Percentiles rank a stretch among this genome's conserved stretches.
Evolutionary conservation across 2,113 vertebrate genomes (phyloP).

Genomic region (Penelope pileata): DNA sequence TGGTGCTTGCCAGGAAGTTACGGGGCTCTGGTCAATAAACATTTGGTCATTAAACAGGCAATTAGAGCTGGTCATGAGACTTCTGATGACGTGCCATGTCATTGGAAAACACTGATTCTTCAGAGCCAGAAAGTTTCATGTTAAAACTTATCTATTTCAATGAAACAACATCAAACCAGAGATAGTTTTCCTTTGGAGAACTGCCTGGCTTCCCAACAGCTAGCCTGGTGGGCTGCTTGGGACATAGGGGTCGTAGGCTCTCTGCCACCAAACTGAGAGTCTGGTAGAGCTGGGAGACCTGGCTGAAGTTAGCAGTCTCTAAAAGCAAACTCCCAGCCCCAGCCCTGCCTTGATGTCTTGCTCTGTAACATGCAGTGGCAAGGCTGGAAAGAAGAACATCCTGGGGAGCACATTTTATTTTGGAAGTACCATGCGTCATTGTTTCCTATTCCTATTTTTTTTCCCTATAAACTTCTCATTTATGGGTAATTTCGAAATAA

Average conservation of each 20-base stretch:
- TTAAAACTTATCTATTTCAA: conserved; percentile 5
- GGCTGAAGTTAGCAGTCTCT: neutral
- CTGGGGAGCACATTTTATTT: neutral
- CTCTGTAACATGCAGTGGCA: neutral
- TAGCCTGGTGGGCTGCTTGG: conserved; percentile 24
- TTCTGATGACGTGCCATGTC: neutral
- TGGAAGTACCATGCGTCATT: conserved; percentile 56
- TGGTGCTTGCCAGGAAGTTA: neutral
- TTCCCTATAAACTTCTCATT: conserved; percentile 38
- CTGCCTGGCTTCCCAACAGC: conserved; percentile 16
- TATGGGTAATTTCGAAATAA: conserved; percentile 50
- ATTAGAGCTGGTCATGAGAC: neutral
- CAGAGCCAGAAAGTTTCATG: conserved; percentile 9
- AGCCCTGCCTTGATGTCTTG: neutral
- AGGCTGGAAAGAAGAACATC: neutral
- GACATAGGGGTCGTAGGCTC: neutral
- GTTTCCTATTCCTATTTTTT: conserved; percentile 62
- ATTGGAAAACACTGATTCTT: neutral
- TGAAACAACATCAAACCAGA: conserved; percentile 20
- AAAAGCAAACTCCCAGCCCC: neutral
- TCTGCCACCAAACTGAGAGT: neutral
- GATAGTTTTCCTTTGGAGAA: conserved; percentile 27
- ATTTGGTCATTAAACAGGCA: conserved; percentile 14
- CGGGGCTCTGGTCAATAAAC: neutral
- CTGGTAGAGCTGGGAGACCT: neutral